A percentile compares a stretch with the other conserved stretches of the same genome.
Evolutionary conservation across 1,140 invertebrate species (phyloP).

Genomic region (Halictus rubicundus): DNA sequence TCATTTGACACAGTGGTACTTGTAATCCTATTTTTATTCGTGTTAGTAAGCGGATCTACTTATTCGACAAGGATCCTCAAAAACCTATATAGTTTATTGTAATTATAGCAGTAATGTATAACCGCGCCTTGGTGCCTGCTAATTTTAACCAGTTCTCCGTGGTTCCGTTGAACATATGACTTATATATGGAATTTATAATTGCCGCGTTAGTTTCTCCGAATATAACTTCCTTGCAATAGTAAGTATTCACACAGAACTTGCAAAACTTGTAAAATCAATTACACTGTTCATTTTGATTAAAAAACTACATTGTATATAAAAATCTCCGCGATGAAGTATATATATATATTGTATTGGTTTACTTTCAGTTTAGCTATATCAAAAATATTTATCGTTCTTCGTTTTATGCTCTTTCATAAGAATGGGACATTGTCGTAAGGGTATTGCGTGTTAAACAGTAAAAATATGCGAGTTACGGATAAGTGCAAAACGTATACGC

Average conservation of each 20-base stretch:
- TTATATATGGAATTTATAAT: not conserved
- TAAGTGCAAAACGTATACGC: too few relatives aligned
- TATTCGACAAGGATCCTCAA: not conserved
- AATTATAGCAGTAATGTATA: conserved; percentile 16
- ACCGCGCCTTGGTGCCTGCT: conserved; percentile 2
- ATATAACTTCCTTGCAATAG: not conserved
- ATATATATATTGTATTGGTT: not conserved
- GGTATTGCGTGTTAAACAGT: too few relatives aligned
- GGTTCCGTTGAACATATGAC: not conserved
- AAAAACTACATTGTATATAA: not conserved
- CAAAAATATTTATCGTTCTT: too few relatives aligned
- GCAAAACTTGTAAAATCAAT: not conserved
- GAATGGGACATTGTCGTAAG: too few relatives aligned
- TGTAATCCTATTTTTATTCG: not conserved
- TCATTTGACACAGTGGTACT: not conserved
- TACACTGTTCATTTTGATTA: not conserved
- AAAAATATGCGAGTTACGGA: too few relatives aligned
- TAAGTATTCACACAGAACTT: not conserved
- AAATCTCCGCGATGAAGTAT: not conserved
- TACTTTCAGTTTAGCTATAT: too few relatives aligned
- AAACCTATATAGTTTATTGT: not conserved
- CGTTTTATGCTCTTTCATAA: too few relatives aligned
- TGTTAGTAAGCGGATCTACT: not conserved
- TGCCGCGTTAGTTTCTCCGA: not conserved
- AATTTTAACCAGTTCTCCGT: conserved; percentile 33